phyloP scores from a whole-genome alignment of 2,797 vertebrate species.

The Urophycis tenuis region DNA sequence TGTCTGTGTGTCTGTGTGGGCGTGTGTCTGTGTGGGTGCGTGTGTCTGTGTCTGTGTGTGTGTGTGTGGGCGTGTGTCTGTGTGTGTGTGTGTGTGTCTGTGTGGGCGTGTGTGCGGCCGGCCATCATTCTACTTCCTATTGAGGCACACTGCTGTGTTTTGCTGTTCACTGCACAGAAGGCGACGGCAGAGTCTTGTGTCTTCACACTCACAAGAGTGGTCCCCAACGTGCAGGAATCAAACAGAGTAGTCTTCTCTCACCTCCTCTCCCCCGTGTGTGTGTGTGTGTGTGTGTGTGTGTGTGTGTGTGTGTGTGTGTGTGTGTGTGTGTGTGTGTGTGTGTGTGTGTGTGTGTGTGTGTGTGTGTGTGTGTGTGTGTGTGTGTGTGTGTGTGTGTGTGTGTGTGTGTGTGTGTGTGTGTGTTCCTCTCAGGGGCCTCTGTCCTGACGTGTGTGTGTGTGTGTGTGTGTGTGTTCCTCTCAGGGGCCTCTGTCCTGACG shows the following conservation, averaged over 20 bases:
- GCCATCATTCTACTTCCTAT: neutral
- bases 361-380: neutral
- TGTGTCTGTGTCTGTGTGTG: neutral
- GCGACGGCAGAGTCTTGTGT: neutral
- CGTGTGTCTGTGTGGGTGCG: neutral
- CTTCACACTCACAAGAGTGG: neutral
- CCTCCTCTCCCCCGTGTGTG: neutral
- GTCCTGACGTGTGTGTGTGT: neutral
- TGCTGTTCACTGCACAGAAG: neutral
- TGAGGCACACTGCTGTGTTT: neutral
- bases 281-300: neutral
- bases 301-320: neutral
- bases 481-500: too few relatives aligned
- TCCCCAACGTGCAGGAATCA: neutral
- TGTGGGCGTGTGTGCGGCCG: neutral
- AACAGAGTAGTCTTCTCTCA: neutral
- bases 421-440: too few relatives aligned
- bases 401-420: neutral
- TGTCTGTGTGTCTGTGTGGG: neutral
- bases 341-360: neutral
- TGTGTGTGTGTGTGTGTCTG: neutral
- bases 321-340: neutral
- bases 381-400: neutral
- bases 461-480: neutral
- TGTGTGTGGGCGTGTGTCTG: neutral